phyloP scores from a whole-genome alignment of 2,797 vertebrate species.

The Fratercula arctica region DNA sequence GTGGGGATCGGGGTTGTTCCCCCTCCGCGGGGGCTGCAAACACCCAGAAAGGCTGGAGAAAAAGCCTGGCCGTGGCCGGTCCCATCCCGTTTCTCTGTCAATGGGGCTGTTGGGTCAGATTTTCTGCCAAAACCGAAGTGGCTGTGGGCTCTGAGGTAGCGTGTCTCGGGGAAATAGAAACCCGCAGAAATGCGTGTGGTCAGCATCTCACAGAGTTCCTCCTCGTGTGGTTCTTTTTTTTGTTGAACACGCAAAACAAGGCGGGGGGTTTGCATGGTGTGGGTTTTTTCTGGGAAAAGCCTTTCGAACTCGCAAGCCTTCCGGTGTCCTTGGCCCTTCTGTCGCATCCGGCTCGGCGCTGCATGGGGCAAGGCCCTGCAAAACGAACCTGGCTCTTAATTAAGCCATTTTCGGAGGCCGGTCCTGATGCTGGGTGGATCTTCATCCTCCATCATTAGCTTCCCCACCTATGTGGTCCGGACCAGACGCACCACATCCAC shows the following conservation, averaged over 20 bases:
- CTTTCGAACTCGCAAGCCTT: not conserved
- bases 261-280: fast-evolving
- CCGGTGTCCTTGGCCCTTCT: not conserved
- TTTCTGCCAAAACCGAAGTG: not conserved
- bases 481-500: fast-evolving
- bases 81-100: not conserved
- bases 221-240: not conserved
- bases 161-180: not conserved
- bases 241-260: not conserved
- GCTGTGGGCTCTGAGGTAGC: not conserved
- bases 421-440: not conserved
- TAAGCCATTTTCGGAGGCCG: not conserved
- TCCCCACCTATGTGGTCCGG: fast-evolving
- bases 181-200: not conserved
- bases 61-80: fast-evolving
- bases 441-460: not conserved
- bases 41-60: not conserved
- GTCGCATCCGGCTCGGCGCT: fast-evolving
- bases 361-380: too few species aligned
- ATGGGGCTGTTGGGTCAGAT: not conserved
- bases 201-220: not conserved
- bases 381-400: not conserved
- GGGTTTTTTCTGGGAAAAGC: not conserved
- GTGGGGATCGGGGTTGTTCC: not conserved
- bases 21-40: fast-evolving